Percentiles rank a stretch among this genome's conserved stretches.
These are phyloP conservation scores for Cyanistes caeruleus DNA, from an alignment of 2,113 vertebrate species.

Conservation along the genomic window DNA sequence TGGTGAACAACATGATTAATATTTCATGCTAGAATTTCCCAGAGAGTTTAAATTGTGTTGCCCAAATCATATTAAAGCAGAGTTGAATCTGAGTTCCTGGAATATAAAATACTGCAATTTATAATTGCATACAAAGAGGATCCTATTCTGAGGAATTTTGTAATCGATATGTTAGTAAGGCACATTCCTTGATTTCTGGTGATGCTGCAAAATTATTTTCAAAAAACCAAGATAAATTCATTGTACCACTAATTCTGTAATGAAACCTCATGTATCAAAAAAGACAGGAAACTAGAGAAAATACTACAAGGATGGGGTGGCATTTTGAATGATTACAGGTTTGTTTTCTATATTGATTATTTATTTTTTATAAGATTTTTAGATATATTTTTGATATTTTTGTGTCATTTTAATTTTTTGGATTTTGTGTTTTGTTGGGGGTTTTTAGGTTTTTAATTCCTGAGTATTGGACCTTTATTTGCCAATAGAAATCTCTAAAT, in stretches of 20 bases:
- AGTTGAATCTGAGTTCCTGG: background rate
- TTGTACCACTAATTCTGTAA: background rate
- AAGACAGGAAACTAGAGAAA: background rate
- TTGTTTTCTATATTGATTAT: background rate
- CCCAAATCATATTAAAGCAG: background rate
- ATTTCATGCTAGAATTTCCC: background rate
- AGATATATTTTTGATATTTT: background rate
- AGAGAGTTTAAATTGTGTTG: background rate
- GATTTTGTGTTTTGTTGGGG: background rate
- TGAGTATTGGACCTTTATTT: background rate
- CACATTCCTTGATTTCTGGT: background rate
- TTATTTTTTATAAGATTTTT: background rate
- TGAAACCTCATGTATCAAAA: background rate
- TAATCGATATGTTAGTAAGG: background rate
- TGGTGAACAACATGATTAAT: background rate
- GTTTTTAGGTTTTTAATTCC: background rate
- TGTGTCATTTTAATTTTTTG: background rate
- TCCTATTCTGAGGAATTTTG: background rate
- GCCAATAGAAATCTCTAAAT: background rate
- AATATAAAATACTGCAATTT: background rate
- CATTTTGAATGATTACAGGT: background rate
- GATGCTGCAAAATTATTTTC: conserved; percentile 1
- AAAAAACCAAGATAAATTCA: background rate
- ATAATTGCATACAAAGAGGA: background rate
- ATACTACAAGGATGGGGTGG: background rate